Evolutionary conservation across 2,113 vertebrate genomes (phyloP), one percentile per base, ranked within the genome.

Genomic region (Menidia beryllina): DNA sequence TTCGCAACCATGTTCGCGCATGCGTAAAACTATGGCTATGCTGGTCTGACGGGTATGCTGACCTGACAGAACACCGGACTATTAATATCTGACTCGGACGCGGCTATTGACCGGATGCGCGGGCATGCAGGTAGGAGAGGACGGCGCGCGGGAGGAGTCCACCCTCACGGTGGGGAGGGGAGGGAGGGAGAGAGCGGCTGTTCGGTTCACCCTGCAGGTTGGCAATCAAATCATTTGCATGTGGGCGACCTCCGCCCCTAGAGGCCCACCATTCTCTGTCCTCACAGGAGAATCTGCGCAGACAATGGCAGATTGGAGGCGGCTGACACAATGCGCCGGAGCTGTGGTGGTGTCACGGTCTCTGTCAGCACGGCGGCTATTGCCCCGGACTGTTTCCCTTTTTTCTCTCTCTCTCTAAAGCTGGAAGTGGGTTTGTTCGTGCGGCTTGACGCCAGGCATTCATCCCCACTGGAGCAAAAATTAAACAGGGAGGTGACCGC

Each of bases 221-320:
- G 76, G 58, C 62, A 76, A 58, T 79, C 75, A 54, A 74, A 81
- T 88, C 75, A 87, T 88, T 88, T 89, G 80, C 86, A 90, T 90
- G 79, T 81, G 81, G 69, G 56, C 87, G 81, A 88, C 88, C 88
- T 87, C 87, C 88, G 73, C 85, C 89, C 87, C 85, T 78, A 6
- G 78, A 79, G 73, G 72, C 83, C 86, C 83, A 85, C 78, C 67
- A 75, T 78, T 82, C 84, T 82, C 76, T 88, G 82, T 80, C 86
- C 83, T 89, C 86, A 86, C 52, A 82, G 69, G 73, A 81, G 68
- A 82, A 85, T 84, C 61, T 85, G 67, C 74, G 74, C 83, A 80
- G 72, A 92, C 88, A 91, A 91, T 86, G 58, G 84, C 79, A 72
- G 73, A 78, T 85, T 79, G 61, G 64, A 54, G 72, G 66, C 36